These are phyloP conservation scores for Eupithecia inturbata DNA, from an alignment of 2,888 invertebrate species.

Conservation along the genomic window DNA sequence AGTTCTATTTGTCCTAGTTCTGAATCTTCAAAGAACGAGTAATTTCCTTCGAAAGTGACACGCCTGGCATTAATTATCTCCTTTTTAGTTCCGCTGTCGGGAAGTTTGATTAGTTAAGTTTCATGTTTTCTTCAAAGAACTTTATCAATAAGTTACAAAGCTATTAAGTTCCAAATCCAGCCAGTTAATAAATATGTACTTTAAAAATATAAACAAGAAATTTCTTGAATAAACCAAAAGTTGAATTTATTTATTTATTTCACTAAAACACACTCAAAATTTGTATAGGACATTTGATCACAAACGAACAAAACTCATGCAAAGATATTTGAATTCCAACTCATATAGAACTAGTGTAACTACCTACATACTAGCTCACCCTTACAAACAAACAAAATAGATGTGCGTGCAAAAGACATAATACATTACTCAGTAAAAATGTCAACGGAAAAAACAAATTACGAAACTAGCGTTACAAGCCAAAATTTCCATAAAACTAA, in stretches of 20 bases:
- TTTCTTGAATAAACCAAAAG: neutral
- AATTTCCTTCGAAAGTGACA: constrained; percentile 38
- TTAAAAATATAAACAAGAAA: too few relatives aligned
- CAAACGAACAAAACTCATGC: neutral
- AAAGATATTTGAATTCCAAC: neutral
- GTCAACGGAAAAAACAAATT: constrained; percentile 53
- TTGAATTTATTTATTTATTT: neutral
- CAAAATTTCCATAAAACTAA: constrained; percentile 74
- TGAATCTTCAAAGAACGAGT: constrained; percentile 21
- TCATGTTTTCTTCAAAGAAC: neutral
- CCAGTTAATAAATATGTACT: too few relatives aligned
- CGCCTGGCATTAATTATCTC: constrained; percentile 44
- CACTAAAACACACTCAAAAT: neutral
- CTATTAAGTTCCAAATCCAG: neutral
- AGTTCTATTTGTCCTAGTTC: constrained; percentile 16
- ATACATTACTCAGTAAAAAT: constrained; percentile 29
- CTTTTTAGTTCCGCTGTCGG: neutral
- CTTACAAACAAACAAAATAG: neutral
- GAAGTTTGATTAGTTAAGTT: constrained; percentile 9
- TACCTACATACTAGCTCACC: neutral
- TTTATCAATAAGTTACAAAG: neutral
- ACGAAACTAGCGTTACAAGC: constrained; percentile 60
- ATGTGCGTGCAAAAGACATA: constrained; percentile 1
- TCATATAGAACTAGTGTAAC: neutral
- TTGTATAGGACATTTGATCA: neutral